Evolutionary conservation across 2,888 invertebrate species (phyloP).

Genomic region (Diaperis boleti): DNA sequence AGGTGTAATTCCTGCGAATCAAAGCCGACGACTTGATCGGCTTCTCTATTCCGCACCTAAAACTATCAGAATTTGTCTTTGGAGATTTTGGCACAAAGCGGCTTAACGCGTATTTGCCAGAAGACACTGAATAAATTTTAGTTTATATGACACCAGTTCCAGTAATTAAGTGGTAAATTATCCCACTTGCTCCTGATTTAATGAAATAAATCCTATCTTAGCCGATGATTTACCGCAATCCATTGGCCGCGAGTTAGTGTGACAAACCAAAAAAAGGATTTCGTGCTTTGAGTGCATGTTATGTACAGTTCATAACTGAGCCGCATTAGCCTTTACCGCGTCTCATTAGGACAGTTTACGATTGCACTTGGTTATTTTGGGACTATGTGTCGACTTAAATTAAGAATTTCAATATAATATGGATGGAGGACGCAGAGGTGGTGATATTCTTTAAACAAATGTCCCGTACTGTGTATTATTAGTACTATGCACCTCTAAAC

Average conservation of each 20-base stretch:
- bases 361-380: neutral
- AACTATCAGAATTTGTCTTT: neutral
- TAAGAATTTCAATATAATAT: too few relatives aligned
- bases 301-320: constrained; percentile 16
- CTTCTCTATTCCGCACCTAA: neutral
- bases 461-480: too few relatives aligned
- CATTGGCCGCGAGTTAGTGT: neutral
- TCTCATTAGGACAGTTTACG: constrained; percentile 18
- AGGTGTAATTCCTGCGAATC: constrained; percentile 19
- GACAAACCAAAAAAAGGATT: constrained; percentile 12
- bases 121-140: constrained; percentile 13
- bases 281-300: constrained; percentile 9
- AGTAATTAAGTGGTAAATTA: constrained; percentile 23
- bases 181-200: constrained; percentile 20
- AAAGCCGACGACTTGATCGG: neutral
- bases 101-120: neutral
- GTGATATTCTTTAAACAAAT: too few relatives aligned
- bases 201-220: constrained; percentile 17
- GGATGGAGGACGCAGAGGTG: too few relatives aligned
- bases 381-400: constrained; percentile 4
- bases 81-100: neutral
- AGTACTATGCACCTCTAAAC: too few relatives aligned
- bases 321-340: constrained; percentile 11
- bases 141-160: neutral
- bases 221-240: constrained; percentile 26